These are phyloP conservation scores for Notolepis coatsorum DNA, from an alignment of 2,797 vertebrate genomes.

Conservation along the genomic window DNA sequence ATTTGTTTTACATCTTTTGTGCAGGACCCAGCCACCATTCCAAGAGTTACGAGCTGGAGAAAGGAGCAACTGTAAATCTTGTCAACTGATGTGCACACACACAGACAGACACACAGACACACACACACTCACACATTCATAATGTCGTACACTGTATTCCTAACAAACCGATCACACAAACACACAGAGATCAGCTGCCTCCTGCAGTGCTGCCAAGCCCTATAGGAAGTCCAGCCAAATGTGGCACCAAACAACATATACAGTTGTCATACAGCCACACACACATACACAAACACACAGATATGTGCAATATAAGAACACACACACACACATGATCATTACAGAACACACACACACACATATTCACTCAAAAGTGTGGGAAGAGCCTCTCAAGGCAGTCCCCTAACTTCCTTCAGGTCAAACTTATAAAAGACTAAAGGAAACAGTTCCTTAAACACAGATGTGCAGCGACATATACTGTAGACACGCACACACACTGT, in stretches of 20 bases:
- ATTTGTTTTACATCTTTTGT: neutral
- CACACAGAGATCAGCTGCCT: conserved; percentile 37
- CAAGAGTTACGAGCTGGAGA: conserved; percentile 58
- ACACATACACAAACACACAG: conserved; percentile 14
- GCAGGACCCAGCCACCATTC: neutral
- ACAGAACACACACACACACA: conserved; percentile 9
- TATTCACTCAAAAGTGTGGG: neutral
- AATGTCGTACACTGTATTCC: neutral
- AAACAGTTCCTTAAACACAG: neutral
- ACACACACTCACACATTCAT: conserved; percentile 8
- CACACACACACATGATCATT: conserved; percentile 3
- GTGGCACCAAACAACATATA: conserved; percentile 32
- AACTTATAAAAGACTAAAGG: conserved; percentile 25
- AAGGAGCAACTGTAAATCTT: conserved; percentile 62
- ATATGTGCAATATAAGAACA: conserved; percentile 10
- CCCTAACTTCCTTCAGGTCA: conserved; percentile 32
- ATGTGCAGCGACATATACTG: conserved; percentile 26
- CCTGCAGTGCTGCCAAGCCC: conserved; percentile 51
- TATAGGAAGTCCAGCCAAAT: conserved; percentile 61
- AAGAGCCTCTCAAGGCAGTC: conserved; percentile 26
- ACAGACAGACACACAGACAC: conserved; percentile 8
- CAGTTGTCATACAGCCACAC: conserved; percentile 37
- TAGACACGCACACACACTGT: conserved; percentile 26
- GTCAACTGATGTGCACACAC: conserved; percentile 55
- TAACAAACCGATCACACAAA: conserved; percentile 7